These are phyloP conservation scores for Lithophane ornitopus DNA, from an alignment of 2,888 invertebrate species.

Conservation along the genomic window DNA sequence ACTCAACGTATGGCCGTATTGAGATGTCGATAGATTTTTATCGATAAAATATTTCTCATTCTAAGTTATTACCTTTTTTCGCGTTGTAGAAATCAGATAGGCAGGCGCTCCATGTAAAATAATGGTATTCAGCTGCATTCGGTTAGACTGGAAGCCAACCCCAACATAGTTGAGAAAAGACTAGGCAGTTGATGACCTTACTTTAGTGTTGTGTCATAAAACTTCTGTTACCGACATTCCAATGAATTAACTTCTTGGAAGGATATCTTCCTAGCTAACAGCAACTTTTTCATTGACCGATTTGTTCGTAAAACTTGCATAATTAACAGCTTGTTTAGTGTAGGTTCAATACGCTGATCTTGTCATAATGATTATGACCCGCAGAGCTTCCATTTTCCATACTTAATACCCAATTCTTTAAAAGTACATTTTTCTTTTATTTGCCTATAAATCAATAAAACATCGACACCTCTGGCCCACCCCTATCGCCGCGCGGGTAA, in stretches of 20 bases:
- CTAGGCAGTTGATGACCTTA: neutral
- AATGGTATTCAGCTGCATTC: no score
- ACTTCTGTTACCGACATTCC: neutral
- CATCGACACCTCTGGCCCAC: constrained; percentile 46
- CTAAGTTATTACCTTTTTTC: neutral
- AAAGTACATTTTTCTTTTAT: neutral
- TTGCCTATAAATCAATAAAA: neutral
- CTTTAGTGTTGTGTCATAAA: neutral
- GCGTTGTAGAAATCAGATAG: neutral
- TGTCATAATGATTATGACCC: neutral
- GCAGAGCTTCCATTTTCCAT: neutral
- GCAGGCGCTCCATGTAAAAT: no score
- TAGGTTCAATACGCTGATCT: neutral
- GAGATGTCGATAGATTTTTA: constrained; percentile 60
- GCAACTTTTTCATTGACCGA: neutral
- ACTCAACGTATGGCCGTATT: constrained; percentile 73
- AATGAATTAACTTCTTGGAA: neutral
- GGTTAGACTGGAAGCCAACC: no score
- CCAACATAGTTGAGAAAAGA: no score
- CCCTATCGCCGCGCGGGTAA: constrained; percentile 76
- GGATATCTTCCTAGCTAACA: neutral
- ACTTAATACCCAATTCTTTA: neutral
- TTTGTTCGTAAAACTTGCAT: neutral
- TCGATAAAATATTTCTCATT: constrained; percentile 55
- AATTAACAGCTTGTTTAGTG: neutral